Evolutionary conservation across 2,113 vertebrate genomes (phyloP).

Genomic region (Lota lota): DNA sequence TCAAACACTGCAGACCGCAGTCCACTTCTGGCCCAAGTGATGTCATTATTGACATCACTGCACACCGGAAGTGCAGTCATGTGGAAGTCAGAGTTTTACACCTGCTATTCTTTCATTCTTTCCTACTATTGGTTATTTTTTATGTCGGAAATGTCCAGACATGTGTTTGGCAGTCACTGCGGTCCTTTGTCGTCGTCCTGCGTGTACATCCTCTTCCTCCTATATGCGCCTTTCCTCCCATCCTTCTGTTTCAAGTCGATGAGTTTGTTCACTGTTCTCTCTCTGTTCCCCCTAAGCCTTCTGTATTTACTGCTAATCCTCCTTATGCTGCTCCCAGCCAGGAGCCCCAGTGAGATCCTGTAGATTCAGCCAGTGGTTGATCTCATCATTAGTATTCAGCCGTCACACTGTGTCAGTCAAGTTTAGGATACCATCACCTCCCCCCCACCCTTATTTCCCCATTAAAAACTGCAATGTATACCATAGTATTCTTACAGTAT

Average conservation of each 20-base stretch:
- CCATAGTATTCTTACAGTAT: slow-evolving; percentile 32
- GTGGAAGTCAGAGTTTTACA: neutral
- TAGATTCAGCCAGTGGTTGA: slow-evolving; percentile 75
- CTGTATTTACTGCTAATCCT: slow-evolving; percentile 78
- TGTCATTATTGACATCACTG: slow-evolving; percentile 43
- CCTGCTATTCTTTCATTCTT: too few species aligned
- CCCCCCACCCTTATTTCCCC: slow-evolving; percentile 43
- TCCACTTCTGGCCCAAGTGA: slow-evolving; percentile 32
- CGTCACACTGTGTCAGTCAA: slow-evolving; percentile 73
- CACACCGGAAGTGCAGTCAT: slow-evolving; percentile 31
- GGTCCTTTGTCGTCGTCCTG: too few species aligned
- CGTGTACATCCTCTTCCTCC: neutral
- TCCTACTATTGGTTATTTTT: too few species aligned
- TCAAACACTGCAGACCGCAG: slow-evolving; percentile 65
- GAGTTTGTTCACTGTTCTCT: slow-evolving; percentile 63
- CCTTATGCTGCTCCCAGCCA: slow-evolving; percentile 69
- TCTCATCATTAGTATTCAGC: slow-evolving; percentile 80
- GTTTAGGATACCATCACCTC: slow-evolving; percentile 56
- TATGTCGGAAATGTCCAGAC: too few species aligned
- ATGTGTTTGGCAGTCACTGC: too few species aligned
- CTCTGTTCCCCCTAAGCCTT: slow-evolving; percentile 67
- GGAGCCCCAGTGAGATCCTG: slow-evolving; percentile 72
- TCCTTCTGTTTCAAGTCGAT: slow-evolving; percentile 59
- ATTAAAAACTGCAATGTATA: slow-evolving; percentile 60
- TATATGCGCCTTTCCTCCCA: slow-evolving; percentile 16